Percentiles rank a stretch among this genome's conserved stretches.
Conservation (phyloP, 2,113 vertebrate genomes). For the Dromas ardeola region DNA sequence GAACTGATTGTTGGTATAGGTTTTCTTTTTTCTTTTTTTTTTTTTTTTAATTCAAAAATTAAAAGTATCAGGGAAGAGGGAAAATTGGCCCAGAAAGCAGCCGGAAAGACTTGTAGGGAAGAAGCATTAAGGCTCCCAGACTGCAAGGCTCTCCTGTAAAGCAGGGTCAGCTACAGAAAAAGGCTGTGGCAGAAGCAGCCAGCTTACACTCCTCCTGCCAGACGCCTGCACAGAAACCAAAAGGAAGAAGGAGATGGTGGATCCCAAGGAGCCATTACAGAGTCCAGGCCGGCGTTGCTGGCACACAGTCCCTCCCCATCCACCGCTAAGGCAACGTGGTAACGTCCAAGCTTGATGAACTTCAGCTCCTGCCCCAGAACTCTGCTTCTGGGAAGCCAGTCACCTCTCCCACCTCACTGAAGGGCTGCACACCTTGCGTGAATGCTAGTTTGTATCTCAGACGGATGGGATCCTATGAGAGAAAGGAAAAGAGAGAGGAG, state of each 20-base stretch:
- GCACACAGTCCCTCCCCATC: neutral
- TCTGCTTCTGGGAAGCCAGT: constrained; percentile 79
- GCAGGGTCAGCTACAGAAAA: neutral
- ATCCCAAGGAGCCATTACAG: accelerated
- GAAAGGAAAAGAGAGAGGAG: neutral
- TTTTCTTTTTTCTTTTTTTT: neutral
- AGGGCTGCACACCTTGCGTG: constrained; percentile 73
- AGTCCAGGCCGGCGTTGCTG: neutral
- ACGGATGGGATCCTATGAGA: constrained; percentile 74
- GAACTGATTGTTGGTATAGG: accelerated
- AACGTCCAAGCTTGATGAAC: neutral
- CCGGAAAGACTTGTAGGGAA: neutral
- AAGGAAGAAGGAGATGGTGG: neutral
- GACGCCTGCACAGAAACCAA: neutral
- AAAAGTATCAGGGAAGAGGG: neutral
- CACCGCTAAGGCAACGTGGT: accelerated
- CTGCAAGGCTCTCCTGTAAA: neutral
- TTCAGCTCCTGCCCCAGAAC: constrained; percentile 46
- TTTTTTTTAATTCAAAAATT: neutral
- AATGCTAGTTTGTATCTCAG: constrained; percentile 81
- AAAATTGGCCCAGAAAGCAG: neutral
- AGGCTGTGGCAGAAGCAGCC: neutral
- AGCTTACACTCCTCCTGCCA: neutral
- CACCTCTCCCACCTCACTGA: constrained; percentile 78
- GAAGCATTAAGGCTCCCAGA: neutral